These are phyloP conservation scores for Andrena camellia DNA, from an alignment of 2,888 invertebrate species.

Conservation along the genomic window DNA sequence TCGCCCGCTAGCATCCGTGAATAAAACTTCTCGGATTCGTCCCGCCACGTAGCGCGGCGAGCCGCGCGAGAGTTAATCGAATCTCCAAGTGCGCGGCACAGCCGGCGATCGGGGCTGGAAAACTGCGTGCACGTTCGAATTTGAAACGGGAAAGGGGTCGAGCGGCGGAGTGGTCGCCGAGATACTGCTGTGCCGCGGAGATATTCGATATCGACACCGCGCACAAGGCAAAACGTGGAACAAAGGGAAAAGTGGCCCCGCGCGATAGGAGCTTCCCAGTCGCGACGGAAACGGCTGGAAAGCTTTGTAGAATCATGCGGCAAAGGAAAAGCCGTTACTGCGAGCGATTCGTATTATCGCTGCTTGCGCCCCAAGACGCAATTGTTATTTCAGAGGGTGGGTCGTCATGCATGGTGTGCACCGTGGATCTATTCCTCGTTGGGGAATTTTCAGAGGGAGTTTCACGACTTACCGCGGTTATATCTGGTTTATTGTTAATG, in stretches of 20 bases:
- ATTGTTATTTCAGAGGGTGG: conserved; percentile 16
- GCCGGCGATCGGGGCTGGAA: neutral
- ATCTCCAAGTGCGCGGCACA: neutral
- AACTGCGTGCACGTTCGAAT: neutral
- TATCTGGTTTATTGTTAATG: no score
- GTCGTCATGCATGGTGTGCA: neutral
- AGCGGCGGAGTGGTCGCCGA: conserved; percentile 13
- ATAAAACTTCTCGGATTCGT: neutral
- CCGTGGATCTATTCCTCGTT: neutral
- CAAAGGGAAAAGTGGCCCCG: conserved; percentile 47
- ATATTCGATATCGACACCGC: conserved; percentile 53
- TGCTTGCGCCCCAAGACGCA: neutral
- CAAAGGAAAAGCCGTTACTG: conserved; percentile 26
- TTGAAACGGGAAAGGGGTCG: neutral
- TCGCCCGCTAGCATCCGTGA: neutral
- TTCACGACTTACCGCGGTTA: no score
- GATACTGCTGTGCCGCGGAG: conserved; percentile 44
- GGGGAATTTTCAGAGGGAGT: no score
- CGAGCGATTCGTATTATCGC: conserved; percentile 12
- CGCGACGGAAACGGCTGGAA: conserved; percentile 36
- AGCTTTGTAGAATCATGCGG: conserved; percentile 26
- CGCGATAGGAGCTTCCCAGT: conserved; percentile 40
- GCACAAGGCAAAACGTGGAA: conserved; percentile 37
- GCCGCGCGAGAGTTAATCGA: neutral
- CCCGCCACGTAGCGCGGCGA: neutral